A percentile compares a stretch with the other conserved stretches of the same genome.
Evolutionary conservation across 2,888 invertebrate genomes (phyloP).

Genomic region (Agriopis marginaria): DNA sequence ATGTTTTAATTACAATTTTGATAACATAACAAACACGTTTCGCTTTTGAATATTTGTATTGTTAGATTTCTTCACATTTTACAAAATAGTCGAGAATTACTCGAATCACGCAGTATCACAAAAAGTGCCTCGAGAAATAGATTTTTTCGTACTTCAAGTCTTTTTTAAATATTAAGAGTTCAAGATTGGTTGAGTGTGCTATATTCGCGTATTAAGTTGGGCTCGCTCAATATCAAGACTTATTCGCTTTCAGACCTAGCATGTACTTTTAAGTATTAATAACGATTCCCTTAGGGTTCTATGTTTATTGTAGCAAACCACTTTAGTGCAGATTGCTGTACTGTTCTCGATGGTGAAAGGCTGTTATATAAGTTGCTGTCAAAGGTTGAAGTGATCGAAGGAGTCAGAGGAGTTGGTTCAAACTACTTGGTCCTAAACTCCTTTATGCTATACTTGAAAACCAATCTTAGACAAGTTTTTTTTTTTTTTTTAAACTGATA

Average conservation of each 20-base stretch:
- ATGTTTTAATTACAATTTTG: conserved; percentile 71
- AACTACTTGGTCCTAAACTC: background rate
- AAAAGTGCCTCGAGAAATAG: conserved; percentile 61
- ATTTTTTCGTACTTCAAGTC: conserved; percentile 41
- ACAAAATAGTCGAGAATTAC: conserved; percentile 53
- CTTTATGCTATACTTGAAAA: background rate
- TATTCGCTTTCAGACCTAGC: conserved; percentile 80
- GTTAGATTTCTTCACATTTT: conserved; percentile 50
- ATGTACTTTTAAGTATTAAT: conserved; percentile 73
- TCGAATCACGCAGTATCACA: conserved; percentile 59
- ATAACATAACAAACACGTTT: conserved; percentile 73
- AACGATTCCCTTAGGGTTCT: conserved; percentile 72
- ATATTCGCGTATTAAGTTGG: conserved; percentile 79
- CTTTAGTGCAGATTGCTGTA: conserved; percentile 78
- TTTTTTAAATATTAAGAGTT: conserved; percentile 51
- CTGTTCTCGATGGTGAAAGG: conserved; percentile 76
- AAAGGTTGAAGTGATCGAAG: conserved; percentile 19
- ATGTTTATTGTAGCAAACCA: conserved; percentile 79
- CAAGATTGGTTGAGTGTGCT: conserved; percentile 75
- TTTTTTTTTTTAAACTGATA: too few species aligned
- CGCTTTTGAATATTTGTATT: conserved; percentile 62
- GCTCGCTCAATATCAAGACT: conserved; percentile 85
- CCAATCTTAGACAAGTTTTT: background rate
- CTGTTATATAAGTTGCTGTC: conserved; percentile 61
- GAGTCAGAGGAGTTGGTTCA: background rate